These are phyloP conservation scores for Keiferia lycopersicella DNA, from an alignment of 2,888 invertebrate genomes.

Conservation along the genomic window DNA sequence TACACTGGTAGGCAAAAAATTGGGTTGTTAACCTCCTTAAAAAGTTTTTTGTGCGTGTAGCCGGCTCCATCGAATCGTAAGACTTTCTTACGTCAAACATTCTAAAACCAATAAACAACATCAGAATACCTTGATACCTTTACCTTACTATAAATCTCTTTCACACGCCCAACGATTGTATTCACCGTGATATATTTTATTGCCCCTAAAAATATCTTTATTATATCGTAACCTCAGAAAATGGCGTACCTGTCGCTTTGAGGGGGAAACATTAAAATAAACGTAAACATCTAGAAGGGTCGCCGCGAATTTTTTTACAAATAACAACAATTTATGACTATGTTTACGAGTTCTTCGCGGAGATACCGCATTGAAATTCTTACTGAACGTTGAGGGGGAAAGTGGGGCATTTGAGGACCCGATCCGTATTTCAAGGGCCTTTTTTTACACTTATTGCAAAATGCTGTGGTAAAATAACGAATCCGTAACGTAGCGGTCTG, in stretches of 20 bases:
- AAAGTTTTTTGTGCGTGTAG: too few species aligned
- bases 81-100: too few species aligned
- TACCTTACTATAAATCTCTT: background rate
- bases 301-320: slow-evolving; percentile 49
- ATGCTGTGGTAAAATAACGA: too few species aligned
- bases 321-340: slow-evolving; percentile 70
- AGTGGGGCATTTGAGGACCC: background rate
- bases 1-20: too few species aligned
- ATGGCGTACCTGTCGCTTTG: slow-evolving; percentile 16
- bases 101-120: too few species aligned
- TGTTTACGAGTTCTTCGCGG: slow-evolving; percentile 64
- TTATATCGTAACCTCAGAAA: slow-evolving; percentile 17
- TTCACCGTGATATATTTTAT: background rate
- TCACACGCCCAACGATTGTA: slow-evolving; percentile 11
- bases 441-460: too few species aligned
- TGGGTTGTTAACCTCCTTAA: too few species aligned
- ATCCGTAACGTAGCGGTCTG: too few species aligned
- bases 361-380: slow-evolving; percentile 73
- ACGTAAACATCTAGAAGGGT: slow-evolving; percentile 11
- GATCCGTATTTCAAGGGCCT: background rate
- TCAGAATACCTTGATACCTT: background rate
- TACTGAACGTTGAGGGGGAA: slow-evolving; percentile 50
- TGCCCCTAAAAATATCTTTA: slow-evolving; percentile 18
- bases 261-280: slow-evolving; percentile 19
- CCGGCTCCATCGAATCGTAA: too few species aligned